These are phyloP conservation scores for Lutjanus erythropterus DNA, from an alignment of 2,113 vertebrate species.

Conservation along the genomic window DNA sequence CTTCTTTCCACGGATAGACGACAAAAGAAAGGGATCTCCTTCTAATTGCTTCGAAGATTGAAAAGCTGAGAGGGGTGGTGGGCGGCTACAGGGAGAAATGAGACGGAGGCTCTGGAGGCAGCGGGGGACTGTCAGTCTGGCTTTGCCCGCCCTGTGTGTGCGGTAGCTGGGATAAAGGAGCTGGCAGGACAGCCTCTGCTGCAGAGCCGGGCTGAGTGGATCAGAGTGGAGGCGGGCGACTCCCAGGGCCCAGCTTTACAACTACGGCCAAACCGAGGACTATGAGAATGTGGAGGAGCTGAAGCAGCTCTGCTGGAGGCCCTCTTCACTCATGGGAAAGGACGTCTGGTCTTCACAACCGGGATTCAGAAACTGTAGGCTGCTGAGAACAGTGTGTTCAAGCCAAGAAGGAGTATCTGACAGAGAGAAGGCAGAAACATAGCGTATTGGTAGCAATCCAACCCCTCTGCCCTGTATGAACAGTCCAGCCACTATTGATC, in stretches of 20 bases:
- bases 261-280: conserved; percentile 71
- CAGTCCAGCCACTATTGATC: conserved; percentile 67
- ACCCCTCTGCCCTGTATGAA: conserved; percentile 49
- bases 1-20: conserved; percentile 60
- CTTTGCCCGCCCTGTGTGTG: conserved; percentile 78
- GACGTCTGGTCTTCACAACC: conserved; percentile 72
- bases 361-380: conserved; percentile 69
- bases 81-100: conserved; percentile 73
- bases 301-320: conserved; percentile 77
- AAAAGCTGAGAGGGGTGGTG: conserved; percentile 76
- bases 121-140: conserved; percentile 81
- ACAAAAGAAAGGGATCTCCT: conserved; percentile 83
- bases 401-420: conserved; percentile 64
- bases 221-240: conserved; percentile 74
- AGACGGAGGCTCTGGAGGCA: conserved; percentile 77
- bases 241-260: conserved; percentile 81
- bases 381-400: conserved; percentile 50
- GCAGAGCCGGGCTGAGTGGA: conserved; percentile 73
- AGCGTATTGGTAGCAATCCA: conserved; percentile 59
- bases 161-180: conserved; percentile 77
- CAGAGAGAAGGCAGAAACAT: conserved; percentile 51
- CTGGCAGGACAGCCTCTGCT: conserved; percentile 76
- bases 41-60: conserved; percentile 83
- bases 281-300: conserved; percentile 73
- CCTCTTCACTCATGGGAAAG: conserved; percentile 81